Evolutionary conservation across 2,797 vertebrate species (phyloP).

Genomic region (Chanos chanos): DNA sequence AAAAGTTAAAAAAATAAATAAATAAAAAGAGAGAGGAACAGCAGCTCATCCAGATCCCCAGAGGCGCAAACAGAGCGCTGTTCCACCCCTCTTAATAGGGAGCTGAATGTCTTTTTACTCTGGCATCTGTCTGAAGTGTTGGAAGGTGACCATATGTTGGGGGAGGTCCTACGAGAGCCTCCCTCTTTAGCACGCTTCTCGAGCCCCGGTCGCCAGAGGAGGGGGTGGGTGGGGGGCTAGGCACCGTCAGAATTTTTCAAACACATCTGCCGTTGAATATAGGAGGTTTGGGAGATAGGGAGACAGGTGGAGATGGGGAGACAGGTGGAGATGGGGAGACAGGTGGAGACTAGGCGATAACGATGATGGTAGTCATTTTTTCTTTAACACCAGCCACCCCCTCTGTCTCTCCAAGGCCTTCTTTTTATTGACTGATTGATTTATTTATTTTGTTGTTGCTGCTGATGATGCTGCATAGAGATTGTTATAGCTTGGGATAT

Average conservation of each 20-base stretch:
- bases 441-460: too few species aligned
- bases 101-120: background rate
- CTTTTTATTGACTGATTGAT: too few species aligned
- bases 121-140: conserved; percentile 30
- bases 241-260: background rate
- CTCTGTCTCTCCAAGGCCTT: background rate
- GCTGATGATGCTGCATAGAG: too few species aligned
- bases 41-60: too few species aligned
- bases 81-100: too few species aligned
- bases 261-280: conserved; percentile 1
- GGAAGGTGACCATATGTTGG: conserved; percentile 36
- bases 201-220: conserved; percentile 5
- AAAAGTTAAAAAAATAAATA: too few species aligned
- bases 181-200: conserved; percentile 49
- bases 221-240: background rate
- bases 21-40: too few species aligned
- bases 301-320: too few species aligned
- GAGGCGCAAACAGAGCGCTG: too few species aligned
- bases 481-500: too few species aligned
- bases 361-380: conserved; percentile 47
- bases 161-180: conserved; percentile 36
- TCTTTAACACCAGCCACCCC: background rate
- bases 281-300: too few species aligned
- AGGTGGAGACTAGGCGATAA: conserved; percentile 24
- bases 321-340: background rate